Conservation (phyloP, 37 sponge, comb jelly and placozoan species). For the Theonella swinhoei region DNA sequence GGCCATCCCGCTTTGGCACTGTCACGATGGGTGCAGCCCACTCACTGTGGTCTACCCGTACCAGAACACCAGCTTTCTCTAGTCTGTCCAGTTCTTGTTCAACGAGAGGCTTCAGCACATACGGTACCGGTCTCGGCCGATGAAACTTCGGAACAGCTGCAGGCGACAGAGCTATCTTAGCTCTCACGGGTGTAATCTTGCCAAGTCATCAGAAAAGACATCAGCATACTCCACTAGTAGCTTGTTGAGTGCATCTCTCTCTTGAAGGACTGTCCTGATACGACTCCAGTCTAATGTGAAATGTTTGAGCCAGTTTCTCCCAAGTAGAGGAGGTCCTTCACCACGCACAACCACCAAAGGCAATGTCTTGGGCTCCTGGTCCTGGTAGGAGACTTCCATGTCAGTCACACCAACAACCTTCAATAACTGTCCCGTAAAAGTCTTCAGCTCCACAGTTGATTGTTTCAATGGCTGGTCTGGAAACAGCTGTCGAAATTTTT, state of each 20-base stretch:
- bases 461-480: neutral
- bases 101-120: slow-evolving; percentile 5
- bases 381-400: neutral
- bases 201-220: slow-evolving; percentile 25
- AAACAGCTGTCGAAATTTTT: neutral
- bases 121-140: slow-evolving; percentile 28
- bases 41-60: slow-evolving; percentile 34
- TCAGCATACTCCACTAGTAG: neutral
- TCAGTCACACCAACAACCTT: neutral
- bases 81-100: slow-evolving; percentile 29
- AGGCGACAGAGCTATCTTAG: slow-evolving; percentile 1
- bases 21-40: slow-evolving; percentile 67
- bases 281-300: slow-evolving; percentile 15
- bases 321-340: slow-evolving; percentile 9
- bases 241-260: neutral
- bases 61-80: slow-evolving; percentile 42
- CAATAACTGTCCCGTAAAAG: slow-evolving; percentile 23
- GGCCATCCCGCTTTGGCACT: slow-evolving; percentile 46
- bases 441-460: slow-evolving; percentile 5
- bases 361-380: neutral
- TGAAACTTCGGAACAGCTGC: slow-evolving; percentile 22
- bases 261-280: neutral
- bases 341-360: slow-evolving; percentile 4
- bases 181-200: slow-evolving; percentile 12
- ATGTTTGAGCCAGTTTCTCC: slow-evolving; percentile 43